Conservation (phyloP, 1,140 invertebrate genomes). For the Hypsibius dujardini region DNA sequence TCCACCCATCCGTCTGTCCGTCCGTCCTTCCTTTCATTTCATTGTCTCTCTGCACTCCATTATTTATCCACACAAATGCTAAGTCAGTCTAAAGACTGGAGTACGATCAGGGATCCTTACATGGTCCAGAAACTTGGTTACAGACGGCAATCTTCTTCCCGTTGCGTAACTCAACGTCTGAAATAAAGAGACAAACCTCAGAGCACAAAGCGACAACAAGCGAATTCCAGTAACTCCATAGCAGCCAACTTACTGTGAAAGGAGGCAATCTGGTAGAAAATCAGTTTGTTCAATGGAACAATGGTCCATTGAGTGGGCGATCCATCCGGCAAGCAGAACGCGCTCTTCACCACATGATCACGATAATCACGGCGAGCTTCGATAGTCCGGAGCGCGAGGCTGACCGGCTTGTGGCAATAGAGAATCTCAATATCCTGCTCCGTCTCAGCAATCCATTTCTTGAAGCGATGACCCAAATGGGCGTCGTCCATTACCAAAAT, state of each 20-base stretch:
- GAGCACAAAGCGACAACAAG: neutral
- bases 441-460: neutral
- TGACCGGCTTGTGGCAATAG: neutral
- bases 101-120: too few species aligned
- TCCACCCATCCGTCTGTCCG: too few species aligned
- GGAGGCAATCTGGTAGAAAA: slow-evolving; percentile 1
- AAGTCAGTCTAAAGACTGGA: too few species aligned
- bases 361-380: neutral
- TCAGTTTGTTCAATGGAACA: neutral
- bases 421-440: neutral
- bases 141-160: neutral
- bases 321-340: too few species aligned
- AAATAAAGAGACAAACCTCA: neutral
- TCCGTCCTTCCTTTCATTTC: too few species aligned
- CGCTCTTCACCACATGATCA: neutral
- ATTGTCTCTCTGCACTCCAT: too few species aligned
- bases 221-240: neutral
- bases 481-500: slow-evolving; percentile 4
- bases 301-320: slow-evolving; percentile 3
- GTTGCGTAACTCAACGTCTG: neutral
- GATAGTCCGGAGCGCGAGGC: neutral
- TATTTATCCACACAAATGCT: too few species aligned
- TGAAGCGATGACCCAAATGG: neutral
- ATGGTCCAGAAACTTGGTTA: neutral
- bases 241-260: neutral